Conservation (phyloP, 2,113 vertebrate species). For the Pomatorhinus ruficollis region DNA sequence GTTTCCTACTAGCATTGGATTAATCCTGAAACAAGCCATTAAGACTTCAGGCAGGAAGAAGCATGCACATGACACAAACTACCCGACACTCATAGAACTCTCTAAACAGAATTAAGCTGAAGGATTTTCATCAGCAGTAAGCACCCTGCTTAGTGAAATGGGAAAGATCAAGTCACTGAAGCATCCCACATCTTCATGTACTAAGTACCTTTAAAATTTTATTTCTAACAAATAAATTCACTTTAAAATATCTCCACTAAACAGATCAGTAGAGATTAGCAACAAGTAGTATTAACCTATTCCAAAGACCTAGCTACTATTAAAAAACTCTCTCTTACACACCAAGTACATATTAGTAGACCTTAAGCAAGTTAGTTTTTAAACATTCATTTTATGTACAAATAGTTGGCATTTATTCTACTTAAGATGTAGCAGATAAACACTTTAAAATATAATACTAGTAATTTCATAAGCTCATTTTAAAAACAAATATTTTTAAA, state of each 20-base stretch:
- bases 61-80: constrained; percentile 27
- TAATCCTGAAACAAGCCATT: constrained; percentile 64
- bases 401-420: not conserved
- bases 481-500: not conserved
- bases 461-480: not conserved
- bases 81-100: not conserved
- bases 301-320: not conserved
- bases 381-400: not conserved
- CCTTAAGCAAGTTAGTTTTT: not conserved
- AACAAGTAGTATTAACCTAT: not conserved
- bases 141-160: not conserved
- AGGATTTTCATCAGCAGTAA: constrained; percentile 41
- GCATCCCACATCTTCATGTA: not conserved
- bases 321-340: not conserved
- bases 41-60: constrained; percentile 32
- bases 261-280: not conserved
- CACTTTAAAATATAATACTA: not conserved
- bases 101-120: constrained; percentile 26
- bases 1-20: constrained; percentile 55
- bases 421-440: not conserved
- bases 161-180: not conserved
- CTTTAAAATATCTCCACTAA: not conserved
- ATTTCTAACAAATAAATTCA: not conserved
- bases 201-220: not conserved
- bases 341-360: not conserved